Conservation (phyloP, 2,113 vertebrate species). For the Myocastor coypus region DNA sequence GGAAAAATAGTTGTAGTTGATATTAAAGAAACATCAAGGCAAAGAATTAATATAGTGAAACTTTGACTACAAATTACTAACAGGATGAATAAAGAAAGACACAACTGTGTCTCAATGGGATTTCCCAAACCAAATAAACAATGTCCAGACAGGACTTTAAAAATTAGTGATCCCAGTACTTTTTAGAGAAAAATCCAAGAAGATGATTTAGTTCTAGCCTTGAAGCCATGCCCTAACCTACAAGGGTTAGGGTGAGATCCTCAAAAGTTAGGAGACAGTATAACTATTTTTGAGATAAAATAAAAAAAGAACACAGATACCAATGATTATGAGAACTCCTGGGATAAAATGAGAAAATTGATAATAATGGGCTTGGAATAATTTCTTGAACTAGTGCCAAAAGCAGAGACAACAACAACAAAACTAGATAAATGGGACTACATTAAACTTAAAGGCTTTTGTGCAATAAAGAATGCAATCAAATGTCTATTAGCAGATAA, state of each 20-base stretch:
- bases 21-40: constrained; percentile 29
- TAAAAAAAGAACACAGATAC: neutral
- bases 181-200: neutral
- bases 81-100: constrained; percentile 7
- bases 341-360: neutral
- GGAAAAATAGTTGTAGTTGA: neutral
- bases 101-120: neutral
- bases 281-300: neutral
- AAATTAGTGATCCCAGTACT: neutral
- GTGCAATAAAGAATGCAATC: neutral
- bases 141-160: neutral
- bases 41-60: neutral
- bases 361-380: neutral
- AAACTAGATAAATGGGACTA: neutral
- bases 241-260: neutral
- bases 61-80: neutral
- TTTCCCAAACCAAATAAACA: constrained; percentile 48
- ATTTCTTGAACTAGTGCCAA: neutral
- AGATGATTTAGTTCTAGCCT: neutral
- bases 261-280: neutral
- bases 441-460: neutral
- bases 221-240: neutral
- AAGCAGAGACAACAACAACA: neutral
- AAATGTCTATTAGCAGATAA: neutral
- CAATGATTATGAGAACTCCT: neutral